A percentile compares a stretch with the other conserved stretches of the same genome.
These are phyloP conservation scores for Unio pictorum DNA, from an alignment of 2,888 invertebrate genomes.

Conservation along the genomic window DNA sequence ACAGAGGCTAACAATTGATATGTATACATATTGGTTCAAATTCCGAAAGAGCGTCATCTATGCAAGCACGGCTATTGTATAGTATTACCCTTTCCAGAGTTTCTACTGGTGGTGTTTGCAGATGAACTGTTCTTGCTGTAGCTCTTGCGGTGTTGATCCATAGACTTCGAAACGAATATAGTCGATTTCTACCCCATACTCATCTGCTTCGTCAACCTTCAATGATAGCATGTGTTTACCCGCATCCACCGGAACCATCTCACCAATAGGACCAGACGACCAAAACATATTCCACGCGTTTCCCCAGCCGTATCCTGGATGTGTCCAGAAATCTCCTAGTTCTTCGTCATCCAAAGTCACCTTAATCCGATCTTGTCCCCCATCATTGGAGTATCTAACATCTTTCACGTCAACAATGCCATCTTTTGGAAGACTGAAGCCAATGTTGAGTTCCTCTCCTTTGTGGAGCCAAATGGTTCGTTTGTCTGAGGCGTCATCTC, in stretches of 20 bases:
- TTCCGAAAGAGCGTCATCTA: too few species aligned
- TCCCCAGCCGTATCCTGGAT: slow-evolving; percentile 22
- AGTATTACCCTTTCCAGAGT: too few species aligned
- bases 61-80: too few species aligned
- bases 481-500: slow-evolving; percentile 29
- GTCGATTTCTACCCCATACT: slow-evolving; percentile 39
- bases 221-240: slow-evolving; percentile 27
- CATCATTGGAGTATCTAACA: slow-evolving; percentile 38
- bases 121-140: slow-evolving; percentile 21
- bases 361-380: slow-evolving; percentile 23
- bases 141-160: slow-evolving; percentile 15
- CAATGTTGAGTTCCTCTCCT: slow-evolving; percentile 31
- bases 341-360: slow-evolving; percentile 20
- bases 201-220: slow-evolving; percentile 23
- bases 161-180: slow-evolving; percentile 35
- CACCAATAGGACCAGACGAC: slow-evolving; percentile 31
- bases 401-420: slow-evolving; percentile 25
- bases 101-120: slow-evolving; percentile 15
- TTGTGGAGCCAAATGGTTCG: slow-evolving; percentile 34
- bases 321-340: slow-evolving; percentile 27
- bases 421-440: slow-evolving; percentile 20
- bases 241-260: slow-evolving; percentile 7
- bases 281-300: slow-evolving; percentile 33
- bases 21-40: too few species aligned
- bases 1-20: too few species aligned